These are phyloP conservation scores for Cyrtonyx montezumae DNA, from an alignment of 2,113 vertebrate species.

Conservation along the genomic window DNA sequence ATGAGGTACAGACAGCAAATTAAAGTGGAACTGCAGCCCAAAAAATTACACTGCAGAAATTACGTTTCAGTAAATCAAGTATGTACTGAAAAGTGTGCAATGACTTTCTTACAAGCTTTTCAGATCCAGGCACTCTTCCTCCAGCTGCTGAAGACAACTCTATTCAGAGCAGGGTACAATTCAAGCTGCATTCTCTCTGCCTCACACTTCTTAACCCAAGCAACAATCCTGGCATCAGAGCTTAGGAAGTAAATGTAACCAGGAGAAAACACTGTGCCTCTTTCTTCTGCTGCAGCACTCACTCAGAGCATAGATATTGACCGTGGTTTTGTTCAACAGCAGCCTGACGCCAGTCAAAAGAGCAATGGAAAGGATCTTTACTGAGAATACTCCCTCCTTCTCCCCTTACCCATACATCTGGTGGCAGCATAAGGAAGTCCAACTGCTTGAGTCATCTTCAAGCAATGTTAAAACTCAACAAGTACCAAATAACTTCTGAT, in stretches of 20 bases:
- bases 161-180: background rate
- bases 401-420: background rate
- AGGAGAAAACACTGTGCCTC: background rate
- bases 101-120: conserved; percentile 23
- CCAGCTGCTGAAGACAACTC: conserved; percentile 22
- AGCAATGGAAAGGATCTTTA: conserved; percentile 3
- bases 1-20: conserved; percentile 13
- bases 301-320: background rate
- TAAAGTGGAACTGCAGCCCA: conserved; percentile 31
- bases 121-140: background rate
- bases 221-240: background rate
- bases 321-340: background rate
- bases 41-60: conserved; percentile 47
- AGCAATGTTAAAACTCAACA: conserved; percentile 50
- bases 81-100: background rate
- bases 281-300: background rate
- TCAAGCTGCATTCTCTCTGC: background rate
- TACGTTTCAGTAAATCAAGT: background rate
- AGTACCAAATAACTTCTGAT: conserved; percentile 67
- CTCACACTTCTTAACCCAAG: background rate
- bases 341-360: background rate
- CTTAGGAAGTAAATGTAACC: background rate
- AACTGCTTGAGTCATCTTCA: conserved; percentile 59
- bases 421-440: conserved; percentile 19
- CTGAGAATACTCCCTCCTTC: background rate